Percentiles rank a stretch among this genome's conserved stretches.
Evolutionary conservation across 2,797 vertebrate genomes (phyloP).

Genomic region (Myotis pilosus): DNA sequence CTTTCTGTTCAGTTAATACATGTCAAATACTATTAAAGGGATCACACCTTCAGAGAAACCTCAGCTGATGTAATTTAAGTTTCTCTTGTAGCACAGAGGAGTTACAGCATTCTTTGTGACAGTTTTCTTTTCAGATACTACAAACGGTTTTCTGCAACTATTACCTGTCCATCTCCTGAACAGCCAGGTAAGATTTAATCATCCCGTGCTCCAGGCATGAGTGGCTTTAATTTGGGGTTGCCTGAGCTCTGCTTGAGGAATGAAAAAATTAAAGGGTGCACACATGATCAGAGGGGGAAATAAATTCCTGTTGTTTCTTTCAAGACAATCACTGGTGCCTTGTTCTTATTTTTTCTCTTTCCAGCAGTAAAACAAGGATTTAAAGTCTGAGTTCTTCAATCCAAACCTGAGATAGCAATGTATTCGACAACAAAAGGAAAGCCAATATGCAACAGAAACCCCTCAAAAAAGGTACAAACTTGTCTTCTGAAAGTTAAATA

Average conservation of each 20-base stretch:
- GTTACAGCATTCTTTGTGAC: slow-evolving; percentile 53
- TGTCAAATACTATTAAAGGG: slow-evolving; percentile 60
- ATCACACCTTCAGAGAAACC: slow-evolving; percentile 66
- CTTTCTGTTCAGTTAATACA: slow-evolving; percentile 45
- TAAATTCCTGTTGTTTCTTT: slow-evolving; percentile 59
- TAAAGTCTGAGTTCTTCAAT: slow-evolving; percentile 27
- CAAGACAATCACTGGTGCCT: slow-evolving; percentile 35
- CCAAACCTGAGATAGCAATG: neutral
- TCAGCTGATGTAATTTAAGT: slow-evolving; percentile 29
- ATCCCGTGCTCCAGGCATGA: slow-evolving; percentile 50
- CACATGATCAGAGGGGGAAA: slow-evolving; percentile 57
- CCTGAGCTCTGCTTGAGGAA: slow-evolving; percentile 54
- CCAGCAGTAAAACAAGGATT: slow-evolving; percentile 51
- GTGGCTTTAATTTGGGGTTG: slow-evolving; percentile 78
- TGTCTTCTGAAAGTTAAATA: neutral
- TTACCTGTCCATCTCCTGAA: slow-evolving; percentile 71
- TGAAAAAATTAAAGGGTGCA: slow-evolving; percentile 76
- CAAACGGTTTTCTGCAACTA: slow-evolving; percentile 67
- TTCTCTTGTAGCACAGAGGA: slow-evolving; percentile 64
- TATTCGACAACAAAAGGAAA: slow-evolving; percentile 55
- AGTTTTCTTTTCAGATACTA: slow-evolving; percentile 55
- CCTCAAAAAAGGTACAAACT: neutral
- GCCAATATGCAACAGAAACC: neutral
- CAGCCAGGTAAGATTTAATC: slow-evolving; percentile 63
- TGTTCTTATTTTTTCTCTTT: neutral